Conservation (phyloP, 2,113 vertebrate species). For the Podilymbus podiceps region DNA sequence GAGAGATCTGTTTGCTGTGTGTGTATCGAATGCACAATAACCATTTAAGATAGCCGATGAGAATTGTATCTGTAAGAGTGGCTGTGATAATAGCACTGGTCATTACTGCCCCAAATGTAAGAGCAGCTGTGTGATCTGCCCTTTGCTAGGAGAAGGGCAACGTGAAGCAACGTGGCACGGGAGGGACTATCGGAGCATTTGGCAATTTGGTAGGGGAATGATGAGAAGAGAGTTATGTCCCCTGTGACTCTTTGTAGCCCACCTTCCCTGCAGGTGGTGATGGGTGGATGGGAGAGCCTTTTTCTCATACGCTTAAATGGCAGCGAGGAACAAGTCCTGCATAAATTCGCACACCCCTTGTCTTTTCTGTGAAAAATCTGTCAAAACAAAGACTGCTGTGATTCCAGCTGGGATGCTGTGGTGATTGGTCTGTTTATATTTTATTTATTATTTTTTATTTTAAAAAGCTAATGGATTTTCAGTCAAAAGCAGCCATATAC, state of each 20-base stretch:
- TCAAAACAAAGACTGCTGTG: background rate
- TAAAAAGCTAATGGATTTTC: slow-evolving; percentile 1
- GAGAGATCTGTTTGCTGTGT: background rate
- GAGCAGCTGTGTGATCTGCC: background rate
- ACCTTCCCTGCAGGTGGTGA: background rate
- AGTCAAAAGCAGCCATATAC: background rate
- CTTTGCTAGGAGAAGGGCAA: background rate
- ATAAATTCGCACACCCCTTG: background rate
- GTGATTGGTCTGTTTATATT: background rate
- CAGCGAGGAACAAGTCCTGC: background rate
- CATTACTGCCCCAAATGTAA: background rate
- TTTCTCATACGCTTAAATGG: background rate
- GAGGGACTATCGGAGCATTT: background rate
- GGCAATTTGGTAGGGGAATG: background rate
- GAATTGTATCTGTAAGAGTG: background rate
- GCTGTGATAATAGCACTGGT: background rate
- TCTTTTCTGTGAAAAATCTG: background rate
- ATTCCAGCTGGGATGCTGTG: background rate
- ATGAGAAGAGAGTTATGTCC: background rate
- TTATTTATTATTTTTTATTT: slow-evolving; percentile 25
- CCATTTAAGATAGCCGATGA: background rate
- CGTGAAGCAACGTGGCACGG: background rate
- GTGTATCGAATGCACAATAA: background rate
- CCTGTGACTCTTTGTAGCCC: background rate
- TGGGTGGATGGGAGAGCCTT: background rate